Conservation (phyloP, 64 coral and sea anemone species). For the Montipora cactus region DNA sequence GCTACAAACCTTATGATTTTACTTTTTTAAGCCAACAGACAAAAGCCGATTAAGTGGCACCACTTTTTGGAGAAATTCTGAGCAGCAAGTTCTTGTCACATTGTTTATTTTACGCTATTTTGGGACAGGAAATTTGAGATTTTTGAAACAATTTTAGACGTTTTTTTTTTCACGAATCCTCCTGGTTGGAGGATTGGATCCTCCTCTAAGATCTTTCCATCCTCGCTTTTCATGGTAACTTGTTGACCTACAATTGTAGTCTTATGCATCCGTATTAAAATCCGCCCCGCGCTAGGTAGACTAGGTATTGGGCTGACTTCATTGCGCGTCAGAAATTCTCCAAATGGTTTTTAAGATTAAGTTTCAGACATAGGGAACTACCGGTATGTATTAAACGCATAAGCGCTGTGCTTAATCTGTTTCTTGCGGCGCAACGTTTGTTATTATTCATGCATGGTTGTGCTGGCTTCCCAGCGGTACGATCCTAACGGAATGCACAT, state of each 20-base stretch:
- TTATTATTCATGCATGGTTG: conserved; percentile 4
- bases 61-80: neutral
- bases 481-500: neutral
- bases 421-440: conserved; percentile 1
- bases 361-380: neutral
- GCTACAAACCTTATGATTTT: neutral
- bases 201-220: too few relatives aligned
- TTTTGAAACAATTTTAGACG: neutral
- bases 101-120: conserved; percentile 3
- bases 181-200: neutral
- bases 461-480: neutral
- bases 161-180: neutral
- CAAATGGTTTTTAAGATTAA: conserved; percentile 46
- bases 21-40: neutral
- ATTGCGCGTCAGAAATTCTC: conserved; percentile 33
- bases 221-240: conserved; percentile 41
- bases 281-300: neutral
- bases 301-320: neutral
- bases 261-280: neutral
- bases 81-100: neutral
- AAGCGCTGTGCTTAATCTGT: neutral
- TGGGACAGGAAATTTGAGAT: conserved; percentile 5
- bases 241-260: neutral
- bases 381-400: conserved; percentile 1
- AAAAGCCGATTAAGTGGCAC: neutral